phyloP scores from a whole-genome alignment of 2,113 vertebrate genomes.

The Entosphenus tridentatus region DNA sequence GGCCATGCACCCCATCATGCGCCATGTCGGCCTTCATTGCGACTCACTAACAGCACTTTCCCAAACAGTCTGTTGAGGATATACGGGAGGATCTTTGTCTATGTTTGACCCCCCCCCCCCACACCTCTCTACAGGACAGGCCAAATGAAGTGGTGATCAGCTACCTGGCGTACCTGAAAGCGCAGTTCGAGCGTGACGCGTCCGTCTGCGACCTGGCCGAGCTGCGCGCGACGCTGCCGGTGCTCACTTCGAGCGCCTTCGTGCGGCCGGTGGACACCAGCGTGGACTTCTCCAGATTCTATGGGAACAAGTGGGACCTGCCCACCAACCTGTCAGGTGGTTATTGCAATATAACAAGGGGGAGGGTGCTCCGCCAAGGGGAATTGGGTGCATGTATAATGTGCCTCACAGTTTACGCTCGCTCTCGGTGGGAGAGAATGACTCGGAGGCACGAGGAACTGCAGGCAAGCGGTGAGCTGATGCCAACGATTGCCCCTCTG shows the following conservation, averaged over 20 bases:
- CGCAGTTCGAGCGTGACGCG: slow-evolving; percentile 18
- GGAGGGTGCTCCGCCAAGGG: too few relatives aligned
- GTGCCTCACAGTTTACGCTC: too few relatives aligned
- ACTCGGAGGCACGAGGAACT: too few relatives aligned
- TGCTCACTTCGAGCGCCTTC: slow-evolving; percentile 27
- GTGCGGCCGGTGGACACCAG: slow-evolving; percentile 16
- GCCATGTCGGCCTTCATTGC: too few relatives aligned
- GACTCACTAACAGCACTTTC: too few relatives aligned
- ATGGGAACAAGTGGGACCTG: slow-evolving; percentile 24
- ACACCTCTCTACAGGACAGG: slow-evolving; percentile 19
- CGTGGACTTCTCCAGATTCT: slow-evolving; percentile 30
- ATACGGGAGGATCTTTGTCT: not conserved
- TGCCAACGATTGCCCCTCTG: too few relatives aligned
- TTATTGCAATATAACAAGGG: not conserved
- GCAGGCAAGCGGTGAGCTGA: too few relatives aligned
- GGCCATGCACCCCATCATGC: too few relatives aligned
- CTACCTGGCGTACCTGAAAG: slow-evolving; percentile 36
- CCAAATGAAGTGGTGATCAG: slow-evolving; percentile 22
- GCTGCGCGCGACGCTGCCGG: slow-evolving; percentile 18
- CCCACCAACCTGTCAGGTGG: slow-evolving; percentile 24
- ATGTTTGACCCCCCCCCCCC: not conserved
- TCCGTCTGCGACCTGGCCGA: slow-evolving; percentile 14
- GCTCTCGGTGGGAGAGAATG: too few relatives aligned
- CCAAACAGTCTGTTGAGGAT: too few relatives aligned
- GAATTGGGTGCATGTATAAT: too few relatives aligned